phyloP scores from a whole-genome alignment of 1,140 invertebrate species.

The Rhizoglyphus robini region DNA sequence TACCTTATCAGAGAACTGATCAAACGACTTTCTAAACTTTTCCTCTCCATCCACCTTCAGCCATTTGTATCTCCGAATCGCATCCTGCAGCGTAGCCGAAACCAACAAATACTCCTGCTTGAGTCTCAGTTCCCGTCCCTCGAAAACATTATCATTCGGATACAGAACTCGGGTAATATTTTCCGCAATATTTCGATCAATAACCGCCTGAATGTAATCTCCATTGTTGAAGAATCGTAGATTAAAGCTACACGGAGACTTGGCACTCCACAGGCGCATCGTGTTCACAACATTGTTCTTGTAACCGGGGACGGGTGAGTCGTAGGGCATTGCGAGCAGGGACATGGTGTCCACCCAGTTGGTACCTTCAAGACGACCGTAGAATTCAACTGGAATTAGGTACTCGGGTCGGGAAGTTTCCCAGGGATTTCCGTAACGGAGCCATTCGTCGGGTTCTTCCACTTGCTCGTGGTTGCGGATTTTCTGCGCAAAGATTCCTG shows the following conservation, averaged over 20 bases:
- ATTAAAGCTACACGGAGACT: conserved; percentile 91
- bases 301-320: conserved; percentile 94
- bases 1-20: conserved; percentile 73
- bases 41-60: too few relatives aligned
- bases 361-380: conserved; percentile 41
- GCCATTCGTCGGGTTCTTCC: conserved; percentile 33
- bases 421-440: too few relatives aligned
- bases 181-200: too few relatives aligned
- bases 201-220: too few relatives aligned
- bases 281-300: conserved; percentile 97
- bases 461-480: too few relatives aligned
- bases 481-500: too few relatives aligned
- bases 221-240: conserved; percentile 75
- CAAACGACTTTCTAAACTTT: too few relatives aligned
- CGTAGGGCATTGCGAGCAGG: conserved; percentile 98
- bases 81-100: too few relatives aligned
- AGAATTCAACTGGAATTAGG: conserved; percentile 30
- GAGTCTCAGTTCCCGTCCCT: conserved; percentile 90
- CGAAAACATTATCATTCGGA: conserved; percentile 98
- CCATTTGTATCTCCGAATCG: too few relatives aligned
- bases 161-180: conserved; percentile 92
- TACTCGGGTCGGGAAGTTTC: conserved; percentile 30
- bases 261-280: conserved; percentile 92
- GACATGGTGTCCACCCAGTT: too few relatives aligned
- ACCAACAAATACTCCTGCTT: too few relatives aligned